Base-by-base conservation (phyloP, 2,888 invertebrate genomes). In the Hirtodrosophila confusa region DNA sequence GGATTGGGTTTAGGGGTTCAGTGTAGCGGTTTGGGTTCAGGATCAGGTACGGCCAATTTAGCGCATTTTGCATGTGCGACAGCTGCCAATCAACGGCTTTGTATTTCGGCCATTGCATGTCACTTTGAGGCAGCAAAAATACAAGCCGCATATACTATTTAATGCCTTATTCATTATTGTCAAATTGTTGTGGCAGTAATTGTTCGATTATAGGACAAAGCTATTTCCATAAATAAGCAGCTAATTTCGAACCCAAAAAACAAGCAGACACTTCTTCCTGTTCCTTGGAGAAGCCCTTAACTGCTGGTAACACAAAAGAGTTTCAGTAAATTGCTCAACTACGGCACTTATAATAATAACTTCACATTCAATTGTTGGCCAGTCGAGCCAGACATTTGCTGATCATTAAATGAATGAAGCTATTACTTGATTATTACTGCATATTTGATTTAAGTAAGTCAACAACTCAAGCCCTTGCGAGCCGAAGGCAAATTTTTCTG, bases 371-470 rank as follows among this genome's bases (percentile, higher is more conserved):
- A 72, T 72, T 68, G 71, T 58, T 49, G 36, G 11, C 17, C 37
- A 17, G 50, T 31, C 54, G 47, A 61, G 49, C 69, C 60, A 57
- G 68, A 67, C 73, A 75, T 74, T 83, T 71, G 64, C 74, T 70
- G 80, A 77, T 78, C 74, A 80, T 87, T 83, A 85, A 71, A 75
- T 63, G 64, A 83, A 87, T 88, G 78, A 87, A 88, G 87, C 80
- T 80, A 87, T 88, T 88, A 80, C 47, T 68, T 73, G 50, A 65
- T 70, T 74, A 76, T 72, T 76, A 69, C 57, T 77, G 68, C 75
- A 75, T 80, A 78, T 78, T 75, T 75, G 78, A 77, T 57, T 53
- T 3, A 60, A 44, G 31, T 37, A 53, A 58, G 65, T 58, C 60
- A 50, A 63, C 54, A 60, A 36, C 49, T 57, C 48, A 31, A 11